Base-by-base conservation (phyloP, 2,113 vertebrate species). In the Syrrhaptes paradoxus region DNA sequence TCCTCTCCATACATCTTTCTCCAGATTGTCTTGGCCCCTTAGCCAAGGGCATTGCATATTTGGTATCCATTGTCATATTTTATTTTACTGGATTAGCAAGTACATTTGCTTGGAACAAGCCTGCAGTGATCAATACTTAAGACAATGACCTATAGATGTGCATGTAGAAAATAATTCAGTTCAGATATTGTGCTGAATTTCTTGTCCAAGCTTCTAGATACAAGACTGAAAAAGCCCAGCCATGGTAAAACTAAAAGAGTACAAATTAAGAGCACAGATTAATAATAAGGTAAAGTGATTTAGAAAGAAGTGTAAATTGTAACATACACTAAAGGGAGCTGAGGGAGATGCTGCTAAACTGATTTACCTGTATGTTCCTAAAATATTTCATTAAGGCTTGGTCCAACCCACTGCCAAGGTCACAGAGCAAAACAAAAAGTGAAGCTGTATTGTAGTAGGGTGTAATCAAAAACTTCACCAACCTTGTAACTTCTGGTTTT, bases 401-500 rank as follows among this genome's bases (percentile, higher is more conserved):
- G 38, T 65, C 28, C 43, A 59, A 59, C 58, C 74, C 43, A 58
- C 34, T 58, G 71, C 6, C 31, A 85, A 90, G 34, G 45, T 15
- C 32, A 66, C 26, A 90, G 62, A 58, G 22, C 46, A 85, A 78
- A 62, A 6, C 10, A n/a, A 76, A 59, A 65, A 41, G 16, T 55
- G 16, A 77, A 61, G 17, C 38, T 73, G 15, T n/a, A 51, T 4
- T 62, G 29, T 68, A 82, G 34, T 20, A 74, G 21, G 6, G 9
- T 54, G 6, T 12, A 31, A n/a, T 10, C 19, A 76, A 73, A 59
- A 71, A 51, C 15, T 57, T 74, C 81, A 92, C 98, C 93, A 72
- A 99, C 99, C 99, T 98, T 99, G 99, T 28, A 99, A 98, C 71
- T 99, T 99, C 96, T 98, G 99, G 89, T 99, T 99, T 96, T 99